Percentiles rank a stretch among this genome's conserved stretches.
These are phyloP conservation scores for Characodon lateralis DNA, from an alignment of 2,797 vertebrate genomes.

Conservation along the genomic window DNA sequence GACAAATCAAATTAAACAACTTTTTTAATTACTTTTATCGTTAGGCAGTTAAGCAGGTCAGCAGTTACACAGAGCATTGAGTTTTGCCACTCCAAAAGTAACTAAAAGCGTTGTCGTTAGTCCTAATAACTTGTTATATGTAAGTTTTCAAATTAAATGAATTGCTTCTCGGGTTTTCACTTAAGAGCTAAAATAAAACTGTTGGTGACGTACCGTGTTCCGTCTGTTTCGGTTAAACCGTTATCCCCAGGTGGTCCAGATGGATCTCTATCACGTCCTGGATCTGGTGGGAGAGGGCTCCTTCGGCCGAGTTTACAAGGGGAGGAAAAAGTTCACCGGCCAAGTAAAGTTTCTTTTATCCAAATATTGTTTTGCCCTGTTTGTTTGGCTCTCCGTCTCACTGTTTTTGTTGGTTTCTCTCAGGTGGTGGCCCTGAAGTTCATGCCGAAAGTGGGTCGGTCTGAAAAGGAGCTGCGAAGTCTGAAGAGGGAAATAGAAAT, in stretches of 20 bases:
- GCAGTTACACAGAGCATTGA: constrained; percentile 7
- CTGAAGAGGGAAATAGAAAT: constrained; percentile 94
- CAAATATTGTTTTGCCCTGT: background rate
- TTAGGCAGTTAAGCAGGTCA: constrained; percentile 38
- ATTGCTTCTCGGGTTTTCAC: background rate
- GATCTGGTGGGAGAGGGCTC: constrained; percentile 94
- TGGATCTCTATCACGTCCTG: constrained; percentile 91
- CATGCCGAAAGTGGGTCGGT: constrained; percentile 91
- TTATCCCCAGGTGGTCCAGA: constrained; percentile 45
- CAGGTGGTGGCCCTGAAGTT: constrained; percentile 97
- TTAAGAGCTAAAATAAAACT: background rate
- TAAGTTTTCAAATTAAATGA: background rate
- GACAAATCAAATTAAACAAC: fast-evolving
- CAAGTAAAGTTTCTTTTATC: constrained; percentile 79
- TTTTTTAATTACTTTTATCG: constrained; percentile 24
- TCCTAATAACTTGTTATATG: background rate
- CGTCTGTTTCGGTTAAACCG: background rate
- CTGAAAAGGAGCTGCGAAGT: constrained; percentile 91
- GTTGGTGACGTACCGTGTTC: background rate
- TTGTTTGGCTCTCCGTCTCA: background rate
- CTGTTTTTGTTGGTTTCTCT: constrained; percentile 3
- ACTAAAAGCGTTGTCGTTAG: background rate
- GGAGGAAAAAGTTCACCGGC: constrained; percentile 86
- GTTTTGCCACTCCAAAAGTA: background rate
- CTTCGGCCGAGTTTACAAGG: constrained; percentile 93